Conservation (phyloP, 2,797 vertebrate species). For the Periparus ater region DNA sequence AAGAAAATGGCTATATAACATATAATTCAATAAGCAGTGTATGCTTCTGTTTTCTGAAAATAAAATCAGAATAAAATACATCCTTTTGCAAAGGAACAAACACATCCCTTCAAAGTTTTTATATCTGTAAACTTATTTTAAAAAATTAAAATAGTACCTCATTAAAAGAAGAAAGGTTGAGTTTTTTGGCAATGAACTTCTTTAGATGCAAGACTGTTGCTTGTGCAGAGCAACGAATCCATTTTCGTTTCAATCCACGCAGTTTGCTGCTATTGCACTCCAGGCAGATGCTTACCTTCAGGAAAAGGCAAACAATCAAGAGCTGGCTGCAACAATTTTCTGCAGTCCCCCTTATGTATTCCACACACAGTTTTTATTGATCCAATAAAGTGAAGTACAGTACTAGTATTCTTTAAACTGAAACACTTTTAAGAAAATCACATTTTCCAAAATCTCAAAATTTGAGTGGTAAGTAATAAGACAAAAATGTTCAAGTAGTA, state of each 20-base stretch:
- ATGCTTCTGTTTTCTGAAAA: neutral
- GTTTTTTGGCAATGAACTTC: constrained; percentile 99
- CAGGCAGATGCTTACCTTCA: constrained; percentile 97
- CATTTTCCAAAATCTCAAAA: neutral
- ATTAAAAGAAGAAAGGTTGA: constrained; percentile 98
- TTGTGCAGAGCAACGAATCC: constrained; percentile 98
- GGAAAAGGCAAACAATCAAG: neutral
- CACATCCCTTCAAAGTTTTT: neutral
- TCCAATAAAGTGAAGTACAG: neutral
- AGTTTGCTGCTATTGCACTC: constrained; percentile 99
- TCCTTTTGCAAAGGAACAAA: neutral
- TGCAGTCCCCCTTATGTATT: neutral
- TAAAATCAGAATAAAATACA: neutral
- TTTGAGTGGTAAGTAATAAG: neutral
- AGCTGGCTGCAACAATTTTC: neutral
- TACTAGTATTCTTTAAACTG: neutral
- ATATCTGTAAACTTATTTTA: neutral
- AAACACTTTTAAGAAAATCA: neutral
- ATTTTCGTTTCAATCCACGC: constrained; percentile 94
- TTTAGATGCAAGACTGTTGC: constrained; percentile 98
- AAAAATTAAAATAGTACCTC: constrained; percentile 82
- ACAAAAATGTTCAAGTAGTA: neutral
- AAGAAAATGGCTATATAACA: neutral
- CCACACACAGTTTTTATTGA: neutral
- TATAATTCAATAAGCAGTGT: neutral